A percentile compares a stretch with the other conserved stretches of the same genome.
phyloP scores from a whole-genome alignment of 2,888 invertebrate species.

The Leptopterna dolabrata region DNA sequence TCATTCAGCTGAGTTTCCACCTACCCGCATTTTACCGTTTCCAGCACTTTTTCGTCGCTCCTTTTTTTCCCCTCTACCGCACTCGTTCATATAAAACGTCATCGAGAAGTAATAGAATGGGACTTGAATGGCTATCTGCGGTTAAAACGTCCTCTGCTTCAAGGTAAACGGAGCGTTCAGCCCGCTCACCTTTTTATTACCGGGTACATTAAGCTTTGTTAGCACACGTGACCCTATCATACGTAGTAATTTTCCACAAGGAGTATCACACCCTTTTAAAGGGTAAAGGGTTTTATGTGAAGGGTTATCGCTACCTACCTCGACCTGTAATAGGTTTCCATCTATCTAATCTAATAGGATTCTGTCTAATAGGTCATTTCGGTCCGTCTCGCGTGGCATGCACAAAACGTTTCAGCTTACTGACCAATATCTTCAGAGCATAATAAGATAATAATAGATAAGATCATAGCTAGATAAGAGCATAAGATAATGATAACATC shows the following conservation, averaged over 20 bases:
- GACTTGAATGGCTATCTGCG: background rate
- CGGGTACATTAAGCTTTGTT: background rate
- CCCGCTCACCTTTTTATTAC: background rate
- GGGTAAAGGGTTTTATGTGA: too few species aligned
- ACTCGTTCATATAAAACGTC: background rate
- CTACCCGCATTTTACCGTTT: background rate
- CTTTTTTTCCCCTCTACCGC: background rate
- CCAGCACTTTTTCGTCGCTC: background rate
- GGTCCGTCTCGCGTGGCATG: too few species aligned
- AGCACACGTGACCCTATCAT: background rate
- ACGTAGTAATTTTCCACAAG: background rate
- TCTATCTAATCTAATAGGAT: too few species aligned
- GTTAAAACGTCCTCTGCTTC: background rate
- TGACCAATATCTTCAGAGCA: too few species aligned
- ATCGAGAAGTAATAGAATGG: background rate
- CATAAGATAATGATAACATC: too few species aligned
- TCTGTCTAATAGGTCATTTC: too few species aligned
- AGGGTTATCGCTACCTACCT: too few species aligned
- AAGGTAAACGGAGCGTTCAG: background rate
- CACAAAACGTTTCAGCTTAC: too few species aligned
- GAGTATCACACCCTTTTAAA: too few species aligned
- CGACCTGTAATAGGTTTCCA: too few species aligned
- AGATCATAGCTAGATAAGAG: too few species aligned
- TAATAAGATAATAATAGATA: too few species aligned
- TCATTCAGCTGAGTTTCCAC: background rate